Evolutionary conservation across 2,113 vertebrate genomes (phyloP).

Genomic region (Xiphorhynchus elegans): DNA sequence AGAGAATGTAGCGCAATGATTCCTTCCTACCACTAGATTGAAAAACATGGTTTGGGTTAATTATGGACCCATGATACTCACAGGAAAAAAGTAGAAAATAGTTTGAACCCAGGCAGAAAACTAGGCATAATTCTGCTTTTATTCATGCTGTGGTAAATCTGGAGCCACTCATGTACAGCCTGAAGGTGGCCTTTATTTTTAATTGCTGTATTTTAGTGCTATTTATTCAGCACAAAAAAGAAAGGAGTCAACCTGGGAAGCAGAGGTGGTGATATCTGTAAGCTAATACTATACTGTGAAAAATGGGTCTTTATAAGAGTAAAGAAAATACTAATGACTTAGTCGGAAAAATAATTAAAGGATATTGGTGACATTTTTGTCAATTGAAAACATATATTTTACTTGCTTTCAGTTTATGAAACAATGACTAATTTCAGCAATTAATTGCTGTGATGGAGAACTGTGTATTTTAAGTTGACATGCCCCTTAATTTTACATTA

Average conservation of each 20-base stretch:
- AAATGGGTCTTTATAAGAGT: background rate
- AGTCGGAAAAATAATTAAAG: slow-evolving; percentile 58
- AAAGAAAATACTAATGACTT: slow-evolving; percentile 54
- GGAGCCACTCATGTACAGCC: background rate
- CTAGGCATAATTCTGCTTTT: background rate
- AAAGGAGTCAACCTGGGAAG: slow-evolving; percentile 23
- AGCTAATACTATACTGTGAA: slow-evolving; percentile 41
- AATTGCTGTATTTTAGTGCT: slow-evolving; percentile 32
- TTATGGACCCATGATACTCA: background rate
- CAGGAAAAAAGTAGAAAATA: background rate
- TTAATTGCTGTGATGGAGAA: slow-evolving; percentile 52
- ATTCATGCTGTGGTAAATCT: slow-evolving; percentile 5
- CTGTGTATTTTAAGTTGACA: slow-evolving; percentile 40
- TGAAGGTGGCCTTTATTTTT: slow-evolving; percentile 43
- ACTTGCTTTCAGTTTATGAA: slow-evolving; percentile 56
- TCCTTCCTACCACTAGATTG: background rate
- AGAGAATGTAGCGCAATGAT: background rate
- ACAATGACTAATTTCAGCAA: slow-evolving; percentile 61
- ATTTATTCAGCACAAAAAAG: slow-evolving; percentile 27
- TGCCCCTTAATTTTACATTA: slow-evolving; percentile 57
- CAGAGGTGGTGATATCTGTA: slow-evolving; percentile 37
- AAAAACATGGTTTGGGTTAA: background rate
- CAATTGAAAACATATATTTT: slow-evolving; percentile 56
- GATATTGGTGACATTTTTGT: slow-evolving; percentile 49
- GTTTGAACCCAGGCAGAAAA: background rate